Evolutionary conservation across 2,888 invertebrate species (phyloP).

Genomic region (Cheilosia vernalis): DNA sequence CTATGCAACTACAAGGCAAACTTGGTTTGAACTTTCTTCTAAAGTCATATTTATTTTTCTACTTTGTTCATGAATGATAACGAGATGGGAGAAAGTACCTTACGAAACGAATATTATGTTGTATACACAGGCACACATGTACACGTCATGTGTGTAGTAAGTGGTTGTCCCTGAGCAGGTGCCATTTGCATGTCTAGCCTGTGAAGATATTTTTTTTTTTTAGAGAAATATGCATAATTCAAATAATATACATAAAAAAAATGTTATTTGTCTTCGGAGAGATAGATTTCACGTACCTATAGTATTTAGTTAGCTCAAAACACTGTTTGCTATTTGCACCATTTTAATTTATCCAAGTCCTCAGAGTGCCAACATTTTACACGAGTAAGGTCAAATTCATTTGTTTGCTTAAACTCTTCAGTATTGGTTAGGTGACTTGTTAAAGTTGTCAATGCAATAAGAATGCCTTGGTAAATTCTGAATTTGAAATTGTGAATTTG

Average conservation of each 20-base stretch:
- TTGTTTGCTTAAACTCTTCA: too few species aligned
- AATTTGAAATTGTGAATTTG: too few species aligned
- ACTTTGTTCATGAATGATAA: neutral
- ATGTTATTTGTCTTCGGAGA: neutral
- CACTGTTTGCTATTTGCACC: neutral
- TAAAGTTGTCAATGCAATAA: too few species aligned
- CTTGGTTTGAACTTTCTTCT: too few species aligned
- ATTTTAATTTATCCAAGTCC: neutral
- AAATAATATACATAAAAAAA: neutral
- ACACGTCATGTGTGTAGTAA: neutral
- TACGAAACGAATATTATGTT: neutral
- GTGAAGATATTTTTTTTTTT: neutral
- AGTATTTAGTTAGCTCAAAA: neutral
- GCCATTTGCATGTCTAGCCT: conserved; percentile 1
- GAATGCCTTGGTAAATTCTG: too few species aligned
- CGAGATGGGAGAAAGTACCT: neutral
- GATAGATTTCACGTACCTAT: neutral
- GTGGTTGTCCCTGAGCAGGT: conserved; percentile 8
- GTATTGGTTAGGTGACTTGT: too few species aligned
- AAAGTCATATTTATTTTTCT: too few species aligned
- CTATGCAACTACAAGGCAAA: too few species aligned
- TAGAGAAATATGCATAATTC: too few species aligned
- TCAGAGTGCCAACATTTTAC: too few species aligned
- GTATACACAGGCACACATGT: neutral
- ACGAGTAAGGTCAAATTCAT: too few species aligned